Evolutionary conservation across 1,140 invertebrate genomes (phyloP).

Genomic region (Drepana arcuata): DNA sequence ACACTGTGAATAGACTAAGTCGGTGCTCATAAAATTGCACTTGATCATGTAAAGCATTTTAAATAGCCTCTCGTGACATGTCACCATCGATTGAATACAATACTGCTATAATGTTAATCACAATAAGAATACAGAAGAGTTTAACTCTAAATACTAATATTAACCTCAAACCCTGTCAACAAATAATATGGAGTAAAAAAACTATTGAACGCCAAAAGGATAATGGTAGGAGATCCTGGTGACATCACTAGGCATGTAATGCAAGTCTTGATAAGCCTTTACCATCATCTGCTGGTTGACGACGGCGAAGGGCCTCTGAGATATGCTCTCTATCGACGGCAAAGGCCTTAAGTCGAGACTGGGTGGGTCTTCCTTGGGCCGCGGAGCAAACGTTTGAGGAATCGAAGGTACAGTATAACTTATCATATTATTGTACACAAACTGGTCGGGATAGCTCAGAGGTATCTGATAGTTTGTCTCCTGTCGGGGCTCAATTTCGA

Average conservation of each 20-base stretch:
- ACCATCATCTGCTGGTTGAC: constrained; percentile 70
- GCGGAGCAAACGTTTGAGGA: constrained; percentile 46
- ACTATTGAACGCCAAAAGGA: constrained; percentile 57
- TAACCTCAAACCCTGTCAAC: too few species aligned
- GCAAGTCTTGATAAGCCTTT: constrained; percentile 65
- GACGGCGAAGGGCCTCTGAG: constrained; percentile 55
- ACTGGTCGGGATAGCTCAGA: constrained; percentile 40
- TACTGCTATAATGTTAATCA: too few species aligned
- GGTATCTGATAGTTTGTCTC: constrained; percentile 43
- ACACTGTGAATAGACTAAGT: too few species aligned
- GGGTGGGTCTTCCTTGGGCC: constrained; percentile 43
- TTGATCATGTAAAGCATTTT: too few species aligned
- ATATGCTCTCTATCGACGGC: constrained; percentile 62
- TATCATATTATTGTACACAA: constrained; percentile 58
- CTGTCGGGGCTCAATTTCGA: constrained; percentile 42
- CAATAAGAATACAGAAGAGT: too few species aligned
- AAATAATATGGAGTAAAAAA: too few species aligned
- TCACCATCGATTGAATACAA: too few species aligned
- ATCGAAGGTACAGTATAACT: constrained; percentile 54
- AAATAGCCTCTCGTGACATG: too few species aligned
- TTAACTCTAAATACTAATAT: too few species aligned
- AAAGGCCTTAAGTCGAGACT: constrained; percentile 49
- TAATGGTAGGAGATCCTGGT: constrained; percentile 59
- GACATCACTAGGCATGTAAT: constrained; percentile 55
- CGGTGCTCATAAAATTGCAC: too few species aligned